phyloP scores from a whole-genome alignment of 2,888 invertebrate species.

The Xestia sexstrigata region DNA sequence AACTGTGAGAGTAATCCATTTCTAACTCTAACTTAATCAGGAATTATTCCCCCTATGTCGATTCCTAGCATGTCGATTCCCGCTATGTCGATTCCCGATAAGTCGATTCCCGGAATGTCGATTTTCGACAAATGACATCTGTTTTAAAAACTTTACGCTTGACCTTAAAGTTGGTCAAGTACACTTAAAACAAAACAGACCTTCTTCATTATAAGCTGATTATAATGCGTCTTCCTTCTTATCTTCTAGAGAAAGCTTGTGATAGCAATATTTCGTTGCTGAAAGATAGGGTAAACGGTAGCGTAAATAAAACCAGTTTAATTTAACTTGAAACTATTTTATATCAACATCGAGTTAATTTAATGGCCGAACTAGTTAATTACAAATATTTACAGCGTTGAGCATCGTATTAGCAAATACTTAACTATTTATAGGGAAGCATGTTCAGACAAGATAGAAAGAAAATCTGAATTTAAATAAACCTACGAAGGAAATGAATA shows the following conservation, averaged over 20 bases:
- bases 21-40: too few relatives aligned
- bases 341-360: slow-evolving; percentile 88
- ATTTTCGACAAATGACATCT: too few relatives aligned
- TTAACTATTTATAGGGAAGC: slow-evolving; percentile 57
- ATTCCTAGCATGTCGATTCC: too few relatives aligned
- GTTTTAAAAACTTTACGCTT: too few relatives aligned
- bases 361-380: slow-evolving; percentile 71
- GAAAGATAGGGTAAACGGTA: neutral
- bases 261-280: neutral
- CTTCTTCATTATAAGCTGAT: neutral
- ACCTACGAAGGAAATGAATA: too few relatives aligned
- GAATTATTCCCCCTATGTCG: too few relatives aligned
- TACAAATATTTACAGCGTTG: slow-evolving; percentile 86
- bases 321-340: slow-evolving; percentile 88
- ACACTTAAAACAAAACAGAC: neutral
- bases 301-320: slow-evolving; percentile 79
- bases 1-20: neutral
- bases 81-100: too few relatives aligned
- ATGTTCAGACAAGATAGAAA: slow-evolving; percentile 36
- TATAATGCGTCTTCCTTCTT: neutral
- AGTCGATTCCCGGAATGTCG: too few relatives aligned
- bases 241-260: neutral
- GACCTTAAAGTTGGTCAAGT: too few relatives aligned
- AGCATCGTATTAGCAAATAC: slow-evolving; percentile 78
- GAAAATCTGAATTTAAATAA: neutral